Evolutionary conservation across 2,888 invertebrate species (phyloP).

Genomic region (Ernsta delagoae): DNA sequence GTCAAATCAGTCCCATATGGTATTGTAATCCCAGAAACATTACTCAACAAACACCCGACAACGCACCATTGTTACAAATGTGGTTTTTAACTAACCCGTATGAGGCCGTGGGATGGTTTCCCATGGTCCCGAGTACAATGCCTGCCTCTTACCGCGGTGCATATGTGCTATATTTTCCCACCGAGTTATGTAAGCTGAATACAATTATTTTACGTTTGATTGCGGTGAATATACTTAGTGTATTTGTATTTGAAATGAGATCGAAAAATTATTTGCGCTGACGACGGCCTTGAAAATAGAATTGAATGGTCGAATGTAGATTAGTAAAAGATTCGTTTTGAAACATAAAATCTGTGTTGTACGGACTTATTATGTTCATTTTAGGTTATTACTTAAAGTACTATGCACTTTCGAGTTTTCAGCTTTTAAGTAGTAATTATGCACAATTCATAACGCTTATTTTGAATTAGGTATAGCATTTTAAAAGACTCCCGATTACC

Average conservation of each 20-base stretch:
- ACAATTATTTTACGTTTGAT: constrained; percentile 29
- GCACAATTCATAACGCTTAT: too few relatives aligned
- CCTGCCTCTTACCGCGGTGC: constrained; percentile 42
- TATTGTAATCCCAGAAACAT: constrained; percentile 39
- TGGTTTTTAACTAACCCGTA: constrained; percentile 44
- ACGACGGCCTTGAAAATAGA: not conserved
- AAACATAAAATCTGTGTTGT: not conserved
- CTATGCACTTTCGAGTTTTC: too few relatives aligned
- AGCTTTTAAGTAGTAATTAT: too few relatives aligned
- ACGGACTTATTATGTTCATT: too few relatives aligned
- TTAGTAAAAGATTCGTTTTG: constrained; percentile 3
- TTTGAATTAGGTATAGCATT: too few relatives aligned
- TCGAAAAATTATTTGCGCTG: not conserved
- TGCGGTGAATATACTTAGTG: constrained; percentile 15
- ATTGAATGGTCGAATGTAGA: not conserved
- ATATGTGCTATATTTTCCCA: constrained; percentile 51
- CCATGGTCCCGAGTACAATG: constrained; percentile 48
- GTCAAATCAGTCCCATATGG: constrained; percentile 36
- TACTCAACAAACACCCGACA: constrained; percentile 48
- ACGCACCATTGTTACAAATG: constrained; percentile 45
- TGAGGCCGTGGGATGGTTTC: constrained; percentile 65
- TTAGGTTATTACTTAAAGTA: too few relatives aligned
- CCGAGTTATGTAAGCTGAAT: constrained; percentile 44
- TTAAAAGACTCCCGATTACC: too few relatives aligned
- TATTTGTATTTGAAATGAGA: constrained; percentile 25